phyloP scores from a whole-genome alignment of 2,888 invertebrate species.

The Trichopoda pennipes region DNA sequence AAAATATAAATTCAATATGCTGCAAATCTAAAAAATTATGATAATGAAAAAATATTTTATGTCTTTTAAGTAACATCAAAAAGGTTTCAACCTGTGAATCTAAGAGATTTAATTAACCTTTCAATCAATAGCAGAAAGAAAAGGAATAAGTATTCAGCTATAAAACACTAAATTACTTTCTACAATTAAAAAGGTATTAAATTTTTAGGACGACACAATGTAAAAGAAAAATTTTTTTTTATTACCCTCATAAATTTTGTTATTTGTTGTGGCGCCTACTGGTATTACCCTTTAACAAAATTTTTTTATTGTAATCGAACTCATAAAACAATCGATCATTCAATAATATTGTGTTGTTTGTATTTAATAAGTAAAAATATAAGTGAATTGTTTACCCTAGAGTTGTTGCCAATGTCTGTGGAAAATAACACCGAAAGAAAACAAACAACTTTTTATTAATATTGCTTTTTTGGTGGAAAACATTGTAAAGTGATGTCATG shows the following conservation, averaged over 20 bases:
- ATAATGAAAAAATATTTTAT: too few species aligned
- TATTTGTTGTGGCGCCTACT: constrained; percentile 71
- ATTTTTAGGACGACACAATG: not conserved
- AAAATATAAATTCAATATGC: too few species aligned
- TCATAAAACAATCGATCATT: constrained; percentile 67
- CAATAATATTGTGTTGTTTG: constrained; percentile 52
- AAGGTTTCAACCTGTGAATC: too few species aligned
- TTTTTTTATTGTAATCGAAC: constrained; percentile 20
- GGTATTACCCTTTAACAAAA: constrained; percentile 65
- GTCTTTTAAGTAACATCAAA: too few species aligned
- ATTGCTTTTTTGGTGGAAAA: too few species aligned
- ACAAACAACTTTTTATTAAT: too few species aligned
- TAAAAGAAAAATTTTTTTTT: not conserved
- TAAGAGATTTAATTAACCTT: too few species aligned
- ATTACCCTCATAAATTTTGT: constrained; percentile 36
- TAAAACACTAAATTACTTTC: not conserved
- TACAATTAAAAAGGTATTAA: not conserved
- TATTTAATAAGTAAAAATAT: constrained; percentile 17
- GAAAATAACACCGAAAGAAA: too few species aligned
- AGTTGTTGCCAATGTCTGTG: not conserved
- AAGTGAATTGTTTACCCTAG: constrained; percentile 17
- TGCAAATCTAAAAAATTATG: too few species aligned
- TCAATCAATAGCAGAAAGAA: too few species aligned
- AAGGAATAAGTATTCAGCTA: not conserved
- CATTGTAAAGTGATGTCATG: too few species aligned